Evolutionary conservation across 2,113 vertebrate species (phyloP), one percentile per base, ranked within the genome.

Genomic region (Thalassarche chlororhynchos): DNA sequence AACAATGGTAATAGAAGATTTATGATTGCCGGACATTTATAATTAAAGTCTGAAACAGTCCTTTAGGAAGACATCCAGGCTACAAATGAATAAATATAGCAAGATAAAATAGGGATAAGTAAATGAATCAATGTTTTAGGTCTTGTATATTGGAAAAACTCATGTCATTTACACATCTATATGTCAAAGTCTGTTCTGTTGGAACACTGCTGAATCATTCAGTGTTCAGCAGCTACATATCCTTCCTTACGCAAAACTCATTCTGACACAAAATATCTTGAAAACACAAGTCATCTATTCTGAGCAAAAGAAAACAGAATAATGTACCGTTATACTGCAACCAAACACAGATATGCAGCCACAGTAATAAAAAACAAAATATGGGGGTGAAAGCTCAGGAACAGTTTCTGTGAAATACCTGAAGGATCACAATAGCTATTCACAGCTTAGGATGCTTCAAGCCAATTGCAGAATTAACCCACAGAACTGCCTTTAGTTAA

Each of bases 171-270:
- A 77, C 82, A 90, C 47, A 62, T 94, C 89, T 92, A 66, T 88
- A 90, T 84, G 83, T 84, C 92, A 90, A 95, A 88, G 60, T 86
- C 79, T 88, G 87, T 65, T 94, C 62, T 62, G 21, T 2, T 42
- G 66, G 75, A 96, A 93, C 71, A 47, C 18, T 92, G 90, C 71
- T 94, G 90, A 94, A 80, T 94, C 85, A 96, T 74, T 92, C 93
- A 28, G 46, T 9, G 32, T 7, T 95, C 82, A 88, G 79, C 78
- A 93, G 78, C 55, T 57, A 61, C 0, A 0, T 31, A 31, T 31
- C 51, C n/a, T 66, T 64, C 17, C 52, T 95, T 34, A 84, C 0
- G 3, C 38, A 81, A 80, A 97, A 70, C 64, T 77, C 36, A 42
- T n/a, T 72, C 58, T 55, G 79, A 84, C 69, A 93, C 32, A 46